Evolutionary conservation across 1,140 invertebrate genomes (phyloP).

Genomic region (Drosophila seguyi): DNA sequence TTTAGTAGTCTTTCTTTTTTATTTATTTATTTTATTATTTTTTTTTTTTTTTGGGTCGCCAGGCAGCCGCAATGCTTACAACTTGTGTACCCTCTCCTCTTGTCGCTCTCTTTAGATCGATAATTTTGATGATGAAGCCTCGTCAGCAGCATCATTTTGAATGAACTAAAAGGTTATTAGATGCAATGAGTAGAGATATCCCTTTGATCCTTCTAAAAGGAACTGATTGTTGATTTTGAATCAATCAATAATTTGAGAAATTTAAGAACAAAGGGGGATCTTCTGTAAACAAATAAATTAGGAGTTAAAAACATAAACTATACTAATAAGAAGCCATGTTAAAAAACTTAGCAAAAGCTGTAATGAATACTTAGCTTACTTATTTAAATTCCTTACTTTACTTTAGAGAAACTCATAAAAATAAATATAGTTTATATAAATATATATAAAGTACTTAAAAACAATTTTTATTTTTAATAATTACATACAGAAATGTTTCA

Average conservation of each 20-base stretch:
- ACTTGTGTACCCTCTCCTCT: background rate
- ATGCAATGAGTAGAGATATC: background rate
- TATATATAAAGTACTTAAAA: too few relatives aligned
- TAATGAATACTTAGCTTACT: too few relatives aligned
- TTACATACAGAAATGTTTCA: too few relatives aligned
- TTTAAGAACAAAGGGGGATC: background rate
- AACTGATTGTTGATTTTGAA: background rate
- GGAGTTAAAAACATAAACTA: too few relatives aligned
- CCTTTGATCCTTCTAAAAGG: background rate
- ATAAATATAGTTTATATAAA: too few relatives aligned
- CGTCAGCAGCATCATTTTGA: constrained; percentile 18
- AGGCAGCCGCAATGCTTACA: constrained; percentile 5
- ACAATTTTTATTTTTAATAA: too few relatives aligned
- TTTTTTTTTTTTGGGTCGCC: constrained; percentile 23
- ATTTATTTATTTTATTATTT: too few relatives aligned
- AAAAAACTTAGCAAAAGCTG: too few relatives aligned
- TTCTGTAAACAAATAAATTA: background rate
- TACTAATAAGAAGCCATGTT: too few relatives aligned
- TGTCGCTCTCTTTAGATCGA: constrained; percentile 22
- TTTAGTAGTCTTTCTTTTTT: constrained; percentile 27
- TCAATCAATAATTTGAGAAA: too few relatives aligned
- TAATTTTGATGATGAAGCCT: constrained; percentile 20
- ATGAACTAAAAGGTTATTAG: constrained; percentile 17
- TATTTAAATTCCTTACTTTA: too few relatives aligned
- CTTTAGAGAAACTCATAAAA: too few relatives aligned